Percentiles rank a stretch among this genome's conserved stretches.
Evolutionary conservation across 2,888 invertebrate species (phyloP).

Genomic region (Stenodema calcarata): DNA sequence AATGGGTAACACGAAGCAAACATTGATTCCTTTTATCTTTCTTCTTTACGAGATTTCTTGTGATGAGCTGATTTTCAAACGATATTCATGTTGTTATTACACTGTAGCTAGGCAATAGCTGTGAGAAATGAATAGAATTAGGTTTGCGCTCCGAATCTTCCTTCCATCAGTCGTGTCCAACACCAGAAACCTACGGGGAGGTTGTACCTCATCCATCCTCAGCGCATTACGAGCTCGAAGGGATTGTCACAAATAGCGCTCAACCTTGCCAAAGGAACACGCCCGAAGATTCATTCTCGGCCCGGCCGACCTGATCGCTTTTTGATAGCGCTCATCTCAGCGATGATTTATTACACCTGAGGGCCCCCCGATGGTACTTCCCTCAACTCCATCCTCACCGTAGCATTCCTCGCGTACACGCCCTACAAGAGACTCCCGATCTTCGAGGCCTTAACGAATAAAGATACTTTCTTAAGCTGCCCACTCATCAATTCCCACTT

Average conservation of each 20-base stretch:
- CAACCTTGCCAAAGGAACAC: neutral
- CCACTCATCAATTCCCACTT: neutral
- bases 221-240: neutral
- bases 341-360: conserved; percentile 16
- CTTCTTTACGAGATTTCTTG: no score
- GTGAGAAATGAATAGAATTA: neutral
- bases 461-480: neutral
- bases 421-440: neutral
- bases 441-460: neutral
- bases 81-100: no score
- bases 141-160: neutral
- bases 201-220: neutral
- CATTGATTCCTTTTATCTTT: no score
- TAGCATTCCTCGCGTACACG: neutral
- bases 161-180: neutral
- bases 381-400: no score
- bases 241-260: neutral
- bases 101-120: neutral
- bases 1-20: no score
- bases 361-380: neutral
- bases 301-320: conserved; percentile 2
- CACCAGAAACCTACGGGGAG: neutral
- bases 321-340: conserved; percentile 24
- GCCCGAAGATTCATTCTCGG: neutral
- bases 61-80: no score